Base-by-base conservation (phyloP, 1,140 invertebrate species). In the Nixonia krombeini region DNA sequence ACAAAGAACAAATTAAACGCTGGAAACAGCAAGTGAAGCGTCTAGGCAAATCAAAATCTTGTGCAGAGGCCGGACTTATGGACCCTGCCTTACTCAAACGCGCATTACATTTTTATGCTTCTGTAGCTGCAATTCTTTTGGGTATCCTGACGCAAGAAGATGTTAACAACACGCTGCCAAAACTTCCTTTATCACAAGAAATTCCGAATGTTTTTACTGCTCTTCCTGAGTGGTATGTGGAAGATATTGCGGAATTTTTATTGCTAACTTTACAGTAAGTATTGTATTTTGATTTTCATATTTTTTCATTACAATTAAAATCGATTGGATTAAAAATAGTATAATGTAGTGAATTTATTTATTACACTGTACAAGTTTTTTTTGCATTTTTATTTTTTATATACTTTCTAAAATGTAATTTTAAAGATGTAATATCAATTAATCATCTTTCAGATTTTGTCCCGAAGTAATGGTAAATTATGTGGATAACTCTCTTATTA, bases 151-250 rank as follows among this genome's bases (percentile, higher is more conserved):
- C 89, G 4, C 84, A 82, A 23, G 81, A 75, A 41, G 72, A 76
- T 69, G 82, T 78, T 7, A 80, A 85, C 25, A 79, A 74, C 12
- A 78, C 83, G 28, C 53, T 87, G 40, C 70, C 77, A 23, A 80
- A 87, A 70, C 83, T 90, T 53, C 89, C 89, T 41, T 82, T 91
- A 1, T 85, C 87, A 6, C 73, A 74, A 57, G 89, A 88, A 51
- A 84, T 91, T 41, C 88, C 93, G 16, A 87, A 89, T 76, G 86
- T 90, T 63, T 98, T 98, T 87, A 90, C 92, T 40, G 93, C 94
- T 67, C 86, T 96, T 69, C 97, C 97, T 10, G 96, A 99, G 84
- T 98, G 95, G 93, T 98, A 97, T 80, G 90, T 98, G 37, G 96
- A 98, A 81, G 96, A 99, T 82, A 93, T 98, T 53, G 95, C 96